These are phyloP conservation scores for Heliothis peltigera DNA, from an alignment of 2,888 invertebrate species.

Conservation along the genomic window DNA sequence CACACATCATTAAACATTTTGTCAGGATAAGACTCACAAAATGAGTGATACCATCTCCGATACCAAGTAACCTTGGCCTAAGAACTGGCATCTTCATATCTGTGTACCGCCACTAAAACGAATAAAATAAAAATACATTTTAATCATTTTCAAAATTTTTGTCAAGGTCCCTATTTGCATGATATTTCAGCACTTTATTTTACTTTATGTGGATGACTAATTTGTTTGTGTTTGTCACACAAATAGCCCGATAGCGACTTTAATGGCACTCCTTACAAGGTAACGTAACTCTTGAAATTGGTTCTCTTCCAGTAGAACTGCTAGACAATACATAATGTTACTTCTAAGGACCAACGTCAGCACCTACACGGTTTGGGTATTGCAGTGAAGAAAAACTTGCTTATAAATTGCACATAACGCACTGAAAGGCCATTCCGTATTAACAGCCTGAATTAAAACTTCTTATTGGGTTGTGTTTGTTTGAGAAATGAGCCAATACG, in stretches of 20 bases:
- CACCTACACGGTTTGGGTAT: constrained; percentile 17
- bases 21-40: not conserved
- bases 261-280: constrained; percentile 98
- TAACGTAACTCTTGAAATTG: constrained; percentile 90
- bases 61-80: not conserved
- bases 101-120: constrained; percentile 23
- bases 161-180: constrained; percentile 57
- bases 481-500: too few species aligned
- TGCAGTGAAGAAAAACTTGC: not conserved
- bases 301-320: constrained; percentile 71
- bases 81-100: too few species aligned
- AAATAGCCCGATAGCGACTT: constrained; percentile 98
- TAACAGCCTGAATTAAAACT: too few species aligned
- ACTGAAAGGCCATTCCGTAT: not conserved
- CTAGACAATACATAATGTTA: constrained; percentile 20
- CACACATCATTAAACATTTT: not conserved
- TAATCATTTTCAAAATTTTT: constrained; percentile 1
- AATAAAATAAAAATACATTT: not conserved
- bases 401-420: not conserved
- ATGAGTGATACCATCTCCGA: not conserved
- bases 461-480: too few species aligned
- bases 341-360: constrained; percentile 24
- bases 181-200: constrained; percentile 55
- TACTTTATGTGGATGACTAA: constrained; percentile 83
- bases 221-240: constrained; percentile 92